Conservation (phyloP, 2,113 vertebrate genomes). For the Tupaia tana region DNA sequence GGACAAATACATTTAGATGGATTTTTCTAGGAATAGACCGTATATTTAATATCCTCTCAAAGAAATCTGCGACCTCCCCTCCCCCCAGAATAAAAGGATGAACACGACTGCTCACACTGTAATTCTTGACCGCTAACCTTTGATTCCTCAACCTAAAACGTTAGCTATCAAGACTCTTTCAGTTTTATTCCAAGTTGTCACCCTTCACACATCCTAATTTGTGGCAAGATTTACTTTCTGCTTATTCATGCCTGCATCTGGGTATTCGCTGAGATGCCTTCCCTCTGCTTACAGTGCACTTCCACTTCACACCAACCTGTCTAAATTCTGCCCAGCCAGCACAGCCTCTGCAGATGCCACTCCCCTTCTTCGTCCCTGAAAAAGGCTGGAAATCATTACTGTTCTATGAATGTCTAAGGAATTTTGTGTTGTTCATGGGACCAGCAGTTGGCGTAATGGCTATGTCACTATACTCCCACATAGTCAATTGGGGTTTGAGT, state of each 20-base stretch:
- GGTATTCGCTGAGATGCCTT: background rate
- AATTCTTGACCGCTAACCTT: background rate
- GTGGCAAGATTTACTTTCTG: background rate
- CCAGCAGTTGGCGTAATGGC: too few relatives aligned
- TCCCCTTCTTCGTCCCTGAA: rapidly evolving
- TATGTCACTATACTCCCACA: too few relatives aligned
- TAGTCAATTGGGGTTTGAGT: too few relatives aligned
- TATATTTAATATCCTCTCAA: background rate
- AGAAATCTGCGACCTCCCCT: background rate
- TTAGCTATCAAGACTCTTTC: background rate
- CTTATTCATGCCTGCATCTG: rapidly evolving
- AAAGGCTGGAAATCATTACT: background rate
- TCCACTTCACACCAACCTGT: too few relatives aligned
- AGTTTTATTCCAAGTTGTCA: background rate
- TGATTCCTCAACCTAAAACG: background rate
- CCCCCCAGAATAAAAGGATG: background rate
- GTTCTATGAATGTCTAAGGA: background rate
- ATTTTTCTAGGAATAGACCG: background rate
- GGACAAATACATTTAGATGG: background rate
- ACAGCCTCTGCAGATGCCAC: background rate
- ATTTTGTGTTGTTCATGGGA: background rate
- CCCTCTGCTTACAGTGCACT: background rate
- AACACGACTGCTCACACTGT: background rate
- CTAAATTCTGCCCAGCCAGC: background rate
- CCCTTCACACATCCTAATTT: background rate